A percentile compares a stretch with the other conserved stretches of the same genome.
These are phyloP conservation scores for Meloidogyne chitwoodi DNA, from an alignment of 1,140 invertebrate genomes.

Conservation along the genomic window DNA sequence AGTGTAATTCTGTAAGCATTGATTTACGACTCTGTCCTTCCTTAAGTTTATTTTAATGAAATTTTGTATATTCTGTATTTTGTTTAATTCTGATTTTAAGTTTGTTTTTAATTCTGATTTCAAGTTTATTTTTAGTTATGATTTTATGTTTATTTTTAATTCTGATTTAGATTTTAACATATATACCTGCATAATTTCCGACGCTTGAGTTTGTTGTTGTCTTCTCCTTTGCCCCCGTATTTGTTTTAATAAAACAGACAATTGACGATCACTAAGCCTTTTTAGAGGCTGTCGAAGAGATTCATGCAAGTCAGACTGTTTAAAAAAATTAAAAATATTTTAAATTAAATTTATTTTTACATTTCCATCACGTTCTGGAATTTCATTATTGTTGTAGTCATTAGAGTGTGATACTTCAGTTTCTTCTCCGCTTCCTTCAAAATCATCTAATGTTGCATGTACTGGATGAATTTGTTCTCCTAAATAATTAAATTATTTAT, in stretches of 20 bases:
- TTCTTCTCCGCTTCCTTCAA: not conserved
- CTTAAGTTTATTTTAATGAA: too few relatives aligned
- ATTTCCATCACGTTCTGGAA: not conserved
- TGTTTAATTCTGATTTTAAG: not conserved
- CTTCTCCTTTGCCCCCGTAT: conserved; percentile 5
- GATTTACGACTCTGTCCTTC: not conserved
- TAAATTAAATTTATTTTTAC: not conserved
- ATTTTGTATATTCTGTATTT: too few relatives aligned
- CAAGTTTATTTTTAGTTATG: not conserved
- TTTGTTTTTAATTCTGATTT: conserved; percentile 1
- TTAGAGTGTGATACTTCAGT: not conserved
- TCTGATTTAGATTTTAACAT: not conserved
- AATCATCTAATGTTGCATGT: not conserved
- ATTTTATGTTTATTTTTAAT: too few relatives aligned
- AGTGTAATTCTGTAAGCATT: conserved; percentile 14
- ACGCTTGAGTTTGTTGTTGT: not conserved
- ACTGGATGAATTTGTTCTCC: not conserved
- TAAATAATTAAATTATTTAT: not conserved
- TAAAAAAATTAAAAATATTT: not conserved
- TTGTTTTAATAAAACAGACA: conserved; percentile 16
- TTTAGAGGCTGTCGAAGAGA: conserved; percentile 9
- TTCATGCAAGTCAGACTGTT: conserved; percentile 8
- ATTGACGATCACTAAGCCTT: conserved; percentile 11
- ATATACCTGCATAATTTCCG: not conserved
- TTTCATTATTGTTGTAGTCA: not conserved